These are phyloP conservation scores for Threskiornis aethiopicus DNA, from an alignment of 2,797 vertebrate species.

Conservation along the genomic window DNA sequence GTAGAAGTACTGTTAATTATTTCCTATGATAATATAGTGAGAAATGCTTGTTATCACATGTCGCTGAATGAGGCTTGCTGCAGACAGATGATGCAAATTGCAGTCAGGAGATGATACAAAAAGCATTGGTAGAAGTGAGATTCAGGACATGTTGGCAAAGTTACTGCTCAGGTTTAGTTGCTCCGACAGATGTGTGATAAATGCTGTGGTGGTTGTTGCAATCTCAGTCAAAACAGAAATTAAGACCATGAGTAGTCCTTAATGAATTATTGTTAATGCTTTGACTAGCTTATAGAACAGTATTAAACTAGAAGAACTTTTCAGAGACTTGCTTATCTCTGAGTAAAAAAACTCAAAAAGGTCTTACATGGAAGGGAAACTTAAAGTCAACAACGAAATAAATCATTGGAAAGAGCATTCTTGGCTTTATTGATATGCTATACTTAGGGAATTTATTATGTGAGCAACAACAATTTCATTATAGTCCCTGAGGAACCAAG, in stretches of 20 bases:
- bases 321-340: not conserved
- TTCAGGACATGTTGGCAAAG: not conserved
- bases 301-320: slow-evolving; percentile 48
- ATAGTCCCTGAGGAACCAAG: not conserved
- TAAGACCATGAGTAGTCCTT: slow-evolving; percentile 38
- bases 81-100: not conserved
- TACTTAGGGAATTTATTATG: not conserved
- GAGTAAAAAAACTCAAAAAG: not conserved
- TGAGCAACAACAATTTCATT: slow-evolving; percentile 16
- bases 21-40: not conserved
- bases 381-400: slow-evolving; percentile 30
- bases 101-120: not conserved
- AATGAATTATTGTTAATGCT: slow-evolving; percentile 58
- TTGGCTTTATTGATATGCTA: not conserved
- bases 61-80: not conserved
- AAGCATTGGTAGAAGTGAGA: not conserved
- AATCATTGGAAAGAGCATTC: not conserved
- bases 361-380: not conserved
- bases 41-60: not conserved
- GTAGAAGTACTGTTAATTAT: not conserved
- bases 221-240: slow-evolving; percentile 20
- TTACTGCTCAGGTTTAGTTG: not conserved
- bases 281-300: not conserved
- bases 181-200: slow-evolving; percentile 6
- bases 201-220: not conserved